Evolutionary conservation across 2,797 vertebrate species (phyloP).

Genomic region (Denticeps clupeoides): DNA sequence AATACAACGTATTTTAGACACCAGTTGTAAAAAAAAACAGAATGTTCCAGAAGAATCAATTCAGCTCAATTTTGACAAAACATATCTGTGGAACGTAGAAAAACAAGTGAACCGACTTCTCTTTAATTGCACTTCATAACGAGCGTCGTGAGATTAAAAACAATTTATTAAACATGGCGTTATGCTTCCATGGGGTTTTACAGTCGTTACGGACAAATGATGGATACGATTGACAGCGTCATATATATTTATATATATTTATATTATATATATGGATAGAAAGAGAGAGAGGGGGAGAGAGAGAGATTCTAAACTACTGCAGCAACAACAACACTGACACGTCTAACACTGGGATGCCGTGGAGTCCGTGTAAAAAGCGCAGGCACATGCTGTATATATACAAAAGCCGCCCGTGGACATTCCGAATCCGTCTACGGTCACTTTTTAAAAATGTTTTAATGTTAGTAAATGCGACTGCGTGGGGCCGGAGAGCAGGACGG

Average conservation of each 20-base stretch:
- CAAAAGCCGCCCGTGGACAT: conserved; percentile 23
- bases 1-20: too few relatives aligned
- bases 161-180: conserved; percentile 50
- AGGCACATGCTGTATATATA: conserved; percentile 50
- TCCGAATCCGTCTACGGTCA: conserved; percentile 30
- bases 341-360: conserved; percentile 28
- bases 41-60: not conserved
- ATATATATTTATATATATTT: conserved; percentile 34
- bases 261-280: too few relatives aligned
- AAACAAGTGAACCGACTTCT: too few relatives aligned
- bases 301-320: conserved; percentile 24
- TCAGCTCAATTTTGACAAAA: not conserved
- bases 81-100: conserved; percentile 3
- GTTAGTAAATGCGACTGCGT: conserved; percentile 19
- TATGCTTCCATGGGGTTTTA: conserved; percentile 43
- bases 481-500: conserved; percentile 10
- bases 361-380: conserved; percentile 30
- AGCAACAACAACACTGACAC: conserved; percentile 37
- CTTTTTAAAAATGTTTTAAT: conserved; percentile 11
- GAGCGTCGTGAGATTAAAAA: conserved; percentile 33
- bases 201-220: conserved; percentile 47
- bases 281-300: conserved; percentile 21
- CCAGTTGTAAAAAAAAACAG: too few relatives aligned
- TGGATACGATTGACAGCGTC: conserved; percentile 24
- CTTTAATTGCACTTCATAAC: not conserved